Base-by-base conservation (phyloP, 2,888 invertebrate genomes). In the Cylloceria caligata region DNA sequence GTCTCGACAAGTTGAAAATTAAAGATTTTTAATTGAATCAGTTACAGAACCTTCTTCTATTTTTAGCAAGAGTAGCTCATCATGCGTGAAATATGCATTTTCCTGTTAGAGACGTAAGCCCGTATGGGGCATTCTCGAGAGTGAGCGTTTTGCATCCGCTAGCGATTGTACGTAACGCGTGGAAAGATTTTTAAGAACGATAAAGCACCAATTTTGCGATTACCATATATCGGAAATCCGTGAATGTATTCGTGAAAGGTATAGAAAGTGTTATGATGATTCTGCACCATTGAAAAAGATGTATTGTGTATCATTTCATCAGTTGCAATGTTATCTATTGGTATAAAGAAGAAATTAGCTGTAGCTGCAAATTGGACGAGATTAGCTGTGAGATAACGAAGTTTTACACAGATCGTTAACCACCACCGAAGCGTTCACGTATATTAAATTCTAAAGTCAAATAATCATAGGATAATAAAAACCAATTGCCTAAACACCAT, bases 141-240 rank as follows among this genome's bases (percentile, higher is more conserved):
- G 42, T 42, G 42, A 65, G 65, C 55, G 71, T 67, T 65, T 72
- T 65, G 78, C 78, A 60, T 67, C 72, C 39, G 57, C 30, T 24
- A 45, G 24, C 21, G 34, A 16, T 49, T 16, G 21, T 39, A 24
- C 27, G 39, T 19, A 1, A 47, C 36, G 21, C 5, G 34, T 47
- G 42, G 45, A 7, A 27, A 24, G 47, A 67, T 52, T 34, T 55
- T 13, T 2, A 36, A 21, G 24, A 13, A 9, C 65, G 52, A 73
- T 74, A 47, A 16, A 21, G 16, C 27, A 1, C 42, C 19, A 30
- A 65, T 55, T 74, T n/a, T 11, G 64, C 39, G n/a, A 64, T 73
- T 52, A 73, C 21, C 73, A 62, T 62, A 47, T 13, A 60, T 62
- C 47, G 47, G 49, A 62, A 45, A 57, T 1, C 9, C 30, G n/a